These are phyloP conservation scores for Syndactyla subalaris DNA, from an alignment of 2,797 vertebrate species.

Conservation along the genomic window DNA sequence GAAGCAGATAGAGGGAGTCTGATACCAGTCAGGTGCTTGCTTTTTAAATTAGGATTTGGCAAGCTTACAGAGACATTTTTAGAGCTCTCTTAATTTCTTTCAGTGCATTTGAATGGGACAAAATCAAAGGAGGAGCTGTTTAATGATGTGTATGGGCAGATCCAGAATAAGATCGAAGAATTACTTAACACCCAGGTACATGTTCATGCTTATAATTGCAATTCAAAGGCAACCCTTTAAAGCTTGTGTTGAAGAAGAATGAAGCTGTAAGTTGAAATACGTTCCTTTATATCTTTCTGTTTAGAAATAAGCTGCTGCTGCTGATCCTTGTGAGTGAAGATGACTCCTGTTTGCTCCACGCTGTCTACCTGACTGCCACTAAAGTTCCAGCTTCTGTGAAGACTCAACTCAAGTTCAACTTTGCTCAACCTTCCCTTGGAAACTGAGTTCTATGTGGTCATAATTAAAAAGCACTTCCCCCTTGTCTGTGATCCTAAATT, in stretches of 20 bases:
- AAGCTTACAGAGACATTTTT: background rate
- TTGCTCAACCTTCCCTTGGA: background rate
- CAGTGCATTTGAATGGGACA: constrained; percentile 90
- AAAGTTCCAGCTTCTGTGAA: constrained; percentile 71
- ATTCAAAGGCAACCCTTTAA: background rate
- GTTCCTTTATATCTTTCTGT: background rate
- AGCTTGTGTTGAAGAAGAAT: background rate
- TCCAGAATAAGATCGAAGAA: constrained; percentile 85
- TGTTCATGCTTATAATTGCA: background rate
- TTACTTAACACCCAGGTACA: constrained; percentile 59
- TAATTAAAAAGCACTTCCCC: constrained; percentile 66
- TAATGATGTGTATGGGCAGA: constrained; percentile 84
- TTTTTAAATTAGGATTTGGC: background rate
- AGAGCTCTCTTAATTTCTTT: background rate
- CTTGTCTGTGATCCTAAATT: constrained; percentile 20
- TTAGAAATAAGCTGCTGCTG: constrained; percentile 38
- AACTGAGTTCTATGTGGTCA: background rate
- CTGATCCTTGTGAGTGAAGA: constrained; percentile 20
- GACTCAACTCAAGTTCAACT: constrained; percentile 23
- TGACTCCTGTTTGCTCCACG: background rate
- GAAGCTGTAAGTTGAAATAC: background rate
- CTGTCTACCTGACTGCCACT: constrained; percentile 41
- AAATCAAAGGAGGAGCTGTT: constrained; percentile 87
- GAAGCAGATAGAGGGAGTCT: background rate
- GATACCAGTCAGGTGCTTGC: background rate